Base-by-base conservation (phyloP, 2,888 invertebrate genomes). In the Coenonympha glycerion region DNA sequence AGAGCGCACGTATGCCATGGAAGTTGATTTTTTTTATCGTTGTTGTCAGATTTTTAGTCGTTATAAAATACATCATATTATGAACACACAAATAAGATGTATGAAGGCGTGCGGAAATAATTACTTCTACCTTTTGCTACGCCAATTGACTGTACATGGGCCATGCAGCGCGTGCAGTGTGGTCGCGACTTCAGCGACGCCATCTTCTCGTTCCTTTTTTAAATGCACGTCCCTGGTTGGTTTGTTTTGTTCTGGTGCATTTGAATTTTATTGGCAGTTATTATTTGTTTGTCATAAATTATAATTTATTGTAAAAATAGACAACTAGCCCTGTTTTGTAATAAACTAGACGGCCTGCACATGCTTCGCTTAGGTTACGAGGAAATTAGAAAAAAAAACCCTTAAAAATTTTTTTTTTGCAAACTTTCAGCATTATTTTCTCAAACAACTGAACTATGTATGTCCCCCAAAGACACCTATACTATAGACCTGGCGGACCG, bases 101-200 rank as follows among this genome's bases (percentile, higher is more conserved):
- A 39, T 55, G 28, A 50, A 41, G 33, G 44, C 48, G 58, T 47
- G 52, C 46, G 49, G 53, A 53, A 56, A 57, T 60, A 60, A 61
- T 61, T 53, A 60, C 57, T 59, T 61, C 81, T 78, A 71, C 76
- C 74, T 75, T 75, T 73, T 72, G 80, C 73, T 61, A 82, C 80
- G 86, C 77, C 84, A 84, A 84, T 86, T 83, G 82, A 71, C 56
- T 63, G 73, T 78, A 77, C 75, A 86, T 85, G 84, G 83, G 59
- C 78, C 86, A 75, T 82, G 77, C 71, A 65, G 63, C 66, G 69
- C 75, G 66, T 71, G 70, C 78, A 62, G 80, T 84, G 85, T 83
- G 86, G 86, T 76, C 85, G 73, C 61, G 61, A 69, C 80, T 69
- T 82, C 79, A 71, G 65, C 60, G 60, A 64, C 71, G 73, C 68